Evolutionary conservation across 2,888 invertebrate genomes (phyloP), one percentile per base, ranked within the genome.

Genomic region (Dilophus febrilis): DNA sequence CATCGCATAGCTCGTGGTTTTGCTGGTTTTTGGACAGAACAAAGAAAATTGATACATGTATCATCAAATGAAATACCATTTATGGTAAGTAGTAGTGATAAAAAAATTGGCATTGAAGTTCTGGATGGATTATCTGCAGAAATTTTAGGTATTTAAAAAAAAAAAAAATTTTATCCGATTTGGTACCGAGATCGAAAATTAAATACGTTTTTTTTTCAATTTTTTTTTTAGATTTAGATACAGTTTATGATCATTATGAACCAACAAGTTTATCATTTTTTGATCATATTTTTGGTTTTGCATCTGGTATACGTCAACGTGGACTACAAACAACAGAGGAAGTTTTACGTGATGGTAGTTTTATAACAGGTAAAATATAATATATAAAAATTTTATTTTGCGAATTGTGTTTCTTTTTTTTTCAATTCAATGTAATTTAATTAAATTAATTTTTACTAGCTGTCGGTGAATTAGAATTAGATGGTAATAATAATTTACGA

Each of bases 251-350:
- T 58, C 74, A 77, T 44, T 90, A 86, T 56, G 79, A 83, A 53
- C 82, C 85, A 1, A 76, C 77, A 49, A 71, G 75, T 1, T 72
- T 80, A 3, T 77, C 77, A 8, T 68, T 86, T 33, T 74, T 82
- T 45, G 82, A 86, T 59, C 79, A 82, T 51, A 68, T 88, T 17
- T 80, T 86, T 72, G 86, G 86, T 3, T 84, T 86, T 58, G 77
- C 90, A 53, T 77, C 79, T 48, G 87, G 88, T 14, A 76, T 86
- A 14, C 68, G 82, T 1, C 82, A 83, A 53, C 72, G 83, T 44
- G 90, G 90, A 0, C 64, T 87, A 17, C 87, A 90, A 58, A 81
- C 83, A 6, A 86, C 85, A 36, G 91, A 91, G 56, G 78, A 81
- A 61, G 81, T 91, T 72, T 64, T 91, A 4, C 66, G 84, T 1